Evolutionary conservation across 2,797 vertebrate genomes (phyloP).

Genomic region (Sebastes hopkinsi): DNA sequence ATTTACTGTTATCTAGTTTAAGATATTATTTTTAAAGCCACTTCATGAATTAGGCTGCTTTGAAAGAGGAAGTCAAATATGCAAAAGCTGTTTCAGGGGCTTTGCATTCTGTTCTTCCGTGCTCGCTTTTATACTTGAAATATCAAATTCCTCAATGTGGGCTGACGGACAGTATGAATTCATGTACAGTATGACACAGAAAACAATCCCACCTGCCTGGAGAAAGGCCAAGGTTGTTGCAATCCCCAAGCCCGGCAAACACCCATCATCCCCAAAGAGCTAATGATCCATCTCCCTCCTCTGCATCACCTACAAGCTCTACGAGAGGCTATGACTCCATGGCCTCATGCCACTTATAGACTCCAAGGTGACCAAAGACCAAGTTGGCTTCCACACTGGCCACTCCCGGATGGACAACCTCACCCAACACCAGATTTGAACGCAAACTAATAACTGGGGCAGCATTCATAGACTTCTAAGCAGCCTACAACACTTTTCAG

Average conservation of each 20-base stretch:
- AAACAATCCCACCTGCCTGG: not conserved
- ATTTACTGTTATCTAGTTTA: too few relatives aligned
- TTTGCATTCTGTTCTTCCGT: too few relatives aligned
- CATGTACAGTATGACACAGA: not conserved
- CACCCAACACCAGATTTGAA: too few relatives aligned
- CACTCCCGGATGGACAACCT: too few relatives aligned
- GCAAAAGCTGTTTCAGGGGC: too few relatives aligned
- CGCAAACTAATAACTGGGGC: rapidly evolving
- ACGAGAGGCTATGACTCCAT: not conserved
- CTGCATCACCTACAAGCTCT: not conserved
- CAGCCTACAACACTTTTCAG: not conserved
- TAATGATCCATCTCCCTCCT: not conserved
- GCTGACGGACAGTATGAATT: not conserved
- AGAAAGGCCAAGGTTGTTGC: not conserved
- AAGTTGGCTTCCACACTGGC: too few relatives aligned
- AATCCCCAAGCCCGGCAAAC: not conserved
- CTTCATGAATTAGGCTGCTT: too few relatives aligned
- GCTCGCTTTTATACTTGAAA: too few relatives aligned
- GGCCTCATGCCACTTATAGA: not conserved
- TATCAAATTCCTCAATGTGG: too few relatives aligned
- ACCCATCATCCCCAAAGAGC: not conserved
- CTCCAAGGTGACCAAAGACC: not conserved
- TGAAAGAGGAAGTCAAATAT: too few relatives aligned
- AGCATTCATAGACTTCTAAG: not conserved
- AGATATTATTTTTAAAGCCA: too few relatives aligned